Evolutionary conservation across 2,797 vertebrate genomes (phyloP).

Genomic region (Glyptemys insculpta): DNA sequence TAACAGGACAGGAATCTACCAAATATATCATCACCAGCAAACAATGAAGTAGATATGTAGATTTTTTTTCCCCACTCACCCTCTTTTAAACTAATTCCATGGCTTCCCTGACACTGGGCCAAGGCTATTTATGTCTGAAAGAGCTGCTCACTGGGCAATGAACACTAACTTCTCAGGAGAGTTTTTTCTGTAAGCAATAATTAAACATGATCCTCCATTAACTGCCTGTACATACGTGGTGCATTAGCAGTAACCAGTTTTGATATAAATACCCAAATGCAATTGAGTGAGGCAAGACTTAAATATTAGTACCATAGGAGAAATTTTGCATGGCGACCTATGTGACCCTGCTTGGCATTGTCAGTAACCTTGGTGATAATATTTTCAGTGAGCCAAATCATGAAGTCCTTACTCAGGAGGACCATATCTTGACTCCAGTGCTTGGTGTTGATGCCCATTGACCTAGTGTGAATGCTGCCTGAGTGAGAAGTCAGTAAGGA

Average conservation of each 20-base stretch:
- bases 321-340: slow-evolving; percentile 11
- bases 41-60: slow-evolving; percentile 60
- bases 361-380: neutral
- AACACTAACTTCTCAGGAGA: slow-evolving; percentile 52
- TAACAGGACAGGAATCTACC: slow-evolving; percentile 62
- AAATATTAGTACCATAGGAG: slow-evolving; percentile 15
- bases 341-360: slow-evolving; percentile 49
- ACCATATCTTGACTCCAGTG: neutral
- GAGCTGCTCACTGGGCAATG: slow-evolving; percentile 40
- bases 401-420: slow-evolving; percentile 29
- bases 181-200: slow-evolving; percentile 18
- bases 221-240: slow-evolving; percentile 48
- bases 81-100: slow-evolving; percentile 51
- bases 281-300: slow-evolving; percentile 12
- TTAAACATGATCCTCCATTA: slow-evolving; percentile 60
- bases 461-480: slow-evolving; percentile 18
- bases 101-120: slow-evolving; percentile 48
- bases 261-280: slow-evolving; percentile 25
- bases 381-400: slow-evolving; percentile 43
- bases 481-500: neutral
- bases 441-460: neutral
- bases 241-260: slow-evolving; percentile 46
- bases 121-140: slow-evolving; percentile 63
- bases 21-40: slow-evolving; percentile 60
- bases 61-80: slow-evolving; percentile 29